Evolutionary conservation across 2,888 invertebrate genomes (phyloP), one percentile per base, ranked within the genome.

Genomic region (Leptarthrus brevirostris): DNA sequence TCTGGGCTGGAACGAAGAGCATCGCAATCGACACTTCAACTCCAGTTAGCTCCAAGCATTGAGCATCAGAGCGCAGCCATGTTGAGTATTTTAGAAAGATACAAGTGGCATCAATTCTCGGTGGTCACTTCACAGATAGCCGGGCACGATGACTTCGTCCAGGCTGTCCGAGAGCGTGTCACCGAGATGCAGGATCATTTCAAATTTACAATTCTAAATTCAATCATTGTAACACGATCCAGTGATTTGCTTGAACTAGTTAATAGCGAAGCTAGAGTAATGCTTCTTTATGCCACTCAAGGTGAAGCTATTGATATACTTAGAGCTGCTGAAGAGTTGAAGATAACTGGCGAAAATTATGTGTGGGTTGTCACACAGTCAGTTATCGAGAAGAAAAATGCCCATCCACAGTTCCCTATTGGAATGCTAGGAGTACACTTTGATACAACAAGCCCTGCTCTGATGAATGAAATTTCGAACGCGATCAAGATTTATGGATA

Each of bases 341-440:
- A 85, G 79, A 80, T 85, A 69, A 85, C 85, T 22, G 85, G 85
- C 2, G 95, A 96, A 85, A 96, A 96, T 84, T 97, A 96, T 85
- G 94, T 97, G 8, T 97, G 97, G 97, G 95, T 97, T 74, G 97
- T 96, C 18, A 96, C 96, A 64, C 97, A 97, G 84, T 95, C 94
- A 82, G 96, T 96, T 78, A 93, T 96, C 75, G 93, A 93, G 80
- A 93, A 92, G 79, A 88, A 90, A 81, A 92, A 93, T 80, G 90
- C 90, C 6, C 89, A 90, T 24, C 87, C 89, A 66, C 90, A 94
- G 82, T 96, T 96, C 84, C 96, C 96, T 0, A 92, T 95, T 30
- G 96, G 96, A 73, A 95, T 96, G 94, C 87, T 96, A 69, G 96
- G 96, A 74, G 95, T 96, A 2, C 95, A 96, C 84, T 96, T 96